These are phyloP conservation scores for Mythimna lalbum DNA, from an alignment of 2,888 invertebrate genomes.

Conservation along the genomic window DNA sequence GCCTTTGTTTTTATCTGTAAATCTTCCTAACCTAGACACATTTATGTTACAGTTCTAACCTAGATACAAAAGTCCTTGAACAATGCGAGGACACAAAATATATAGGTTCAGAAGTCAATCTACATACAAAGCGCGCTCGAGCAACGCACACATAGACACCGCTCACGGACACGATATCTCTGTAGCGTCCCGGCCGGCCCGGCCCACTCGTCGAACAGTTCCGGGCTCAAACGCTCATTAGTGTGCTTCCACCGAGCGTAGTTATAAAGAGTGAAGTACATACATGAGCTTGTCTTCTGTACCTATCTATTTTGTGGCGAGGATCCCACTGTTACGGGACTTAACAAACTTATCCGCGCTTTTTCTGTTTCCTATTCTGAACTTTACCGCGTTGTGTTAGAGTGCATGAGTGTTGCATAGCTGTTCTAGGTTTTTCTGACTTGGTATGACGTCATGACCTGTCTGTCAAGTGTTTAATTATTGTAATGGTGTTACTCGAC, in stretches of 20 bases:
- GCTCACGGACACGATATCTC: too few relatives aligned
- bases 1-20: constrained; percentile 17
- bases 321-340: constrained; percentile 17
- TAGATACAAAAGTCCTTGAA: constrained; percentile 55
- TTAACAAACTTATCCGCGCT: constrained; percentile 5
- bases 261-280: too few relatives aligned
- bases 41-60: constrained; percentile 30
- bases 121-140: too few relatives aligned
- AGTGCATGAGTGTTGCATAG: constrained; percentile 2
- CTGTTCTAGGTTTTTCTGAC: constrained; percentile 3
- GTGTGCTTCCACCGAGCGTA: too few relatives aligned
- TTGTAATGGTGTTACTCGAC: constrained; percentile 44
- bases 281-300: too few relatives aligned
- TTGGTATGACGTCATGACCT: constrained; percentile 40
- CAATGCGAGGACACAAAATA: constrained; percentile 31
- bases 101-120: too few relatives aligned
- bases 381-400: constrained; percentile 28
- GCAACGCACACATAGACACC: too few relatives aligned
- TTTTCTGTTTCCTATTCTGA: constrained; percentile 12
- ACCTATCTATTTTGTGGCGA: too few relatives aligned
- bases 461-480: constrained; percentile 49
- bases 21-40: constrained; percentile 21
- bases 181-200: too few relatives aligned
- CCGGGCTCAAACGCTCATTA: too few relatives aligned
- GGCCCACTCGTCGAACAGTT: too few relatives aligned